Evolutionary conservation across 2,797 vertebrate species (phyloP).

Genomic region (Aselliscus stoliczkanus): DNA sequence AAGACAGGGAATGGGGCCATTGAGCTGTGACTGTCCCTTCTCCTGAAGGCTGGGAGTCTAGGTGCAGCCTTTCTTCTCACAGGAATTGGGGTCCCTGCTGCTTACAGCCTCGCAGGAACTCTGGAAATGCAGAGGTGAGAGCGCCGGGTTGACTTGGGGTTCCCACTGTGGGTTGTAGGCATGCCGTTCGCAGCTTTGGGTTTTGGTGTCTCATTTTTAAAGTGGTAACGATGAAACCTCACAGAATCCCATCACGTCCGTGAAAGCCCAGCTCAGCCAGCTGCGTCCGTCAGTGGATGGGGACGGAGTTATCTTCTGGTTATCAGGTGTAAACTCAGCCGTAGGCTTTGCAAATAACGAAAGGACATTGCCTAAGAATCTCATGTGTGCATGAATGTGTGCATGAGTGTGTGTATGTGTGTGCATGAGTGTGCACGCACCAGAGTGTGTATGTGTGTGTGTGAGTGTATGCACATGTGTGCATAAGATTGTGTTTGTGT

Average conservation of each 20-base stretch:
- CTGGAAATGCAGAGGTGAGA: background rate
- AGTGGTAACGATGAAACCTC: accelerated
- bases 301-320: accelerated
- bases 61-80: background rate
- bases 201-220: background rate
- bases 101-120: accelerated
- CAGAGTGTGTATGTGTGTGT: background rate
- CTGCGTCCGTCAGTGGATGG: accelerated
- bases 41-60: accelerated
- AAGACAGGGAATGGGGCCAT: accelerated
- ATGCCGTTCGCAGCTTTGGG: background rate
- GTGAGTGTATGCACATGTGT: no score
- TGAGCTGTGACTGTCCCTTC: accelerated
- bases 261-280: accelerated
- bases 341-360: no score
- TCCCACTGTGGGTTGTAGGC: no score
- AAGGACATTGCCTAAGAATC: background rate
- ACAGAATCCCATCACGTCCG: accelerated
- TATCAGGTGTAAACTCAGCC: accelerated
- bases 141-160: accelerated
- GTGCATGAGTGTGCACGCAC: no score
- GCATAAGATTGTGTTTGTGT: no score
- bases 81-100: accelerated
- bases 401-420: no score
- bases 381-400: background rate